These are phyloP conservation scores for Ursus arctos DNA, from an alignment of 2,113 vertebrate genomes.

Conservation along the genomic window DNA sequence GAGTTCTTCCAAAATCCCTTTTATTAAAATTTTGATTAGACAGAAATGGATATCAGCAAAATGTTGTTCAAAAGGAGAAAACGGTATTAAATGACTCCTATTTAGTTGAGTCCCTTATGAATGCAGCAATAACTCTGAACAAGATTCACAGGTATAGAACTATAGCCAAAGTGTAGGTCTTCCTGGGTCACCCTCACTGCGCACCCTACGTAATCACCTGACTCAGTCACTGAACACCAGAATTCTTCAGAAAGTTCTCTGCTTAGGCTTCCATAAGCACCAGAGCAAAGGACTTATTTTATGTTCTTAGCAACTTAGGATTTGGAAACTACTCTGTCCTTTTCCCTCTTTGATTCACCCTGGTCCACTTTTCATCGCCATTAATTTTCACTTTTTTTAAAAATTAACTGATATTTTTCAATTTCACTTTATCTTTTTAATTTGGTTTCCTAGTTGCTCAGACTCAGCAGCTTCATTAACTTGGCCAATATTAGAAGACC, in stretches of 20 bases:
- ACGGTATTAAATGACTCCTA: background rate
- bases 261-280: fast-evolving
- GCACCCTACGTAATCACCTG: fast-evolving
- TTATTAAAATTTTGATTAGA: background rate
- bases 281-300: background rate
- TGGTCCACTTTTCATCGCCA: background rate
- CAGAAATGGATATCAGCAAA: background rate
- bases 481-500: background rate
- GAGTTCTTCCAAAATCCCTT: background rate
- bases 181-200: background rate
- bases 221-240: background rate
- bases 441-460: background rate
- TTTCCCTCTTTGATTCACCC: background rate
- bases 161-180: background rate
- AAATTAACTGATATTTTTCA: background rate
- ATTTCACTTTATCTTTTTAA: background rate
- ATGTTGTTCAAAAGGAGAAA: background rate
- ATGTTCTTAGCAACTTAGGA: background rate
- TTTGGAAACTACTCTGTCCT: too few species aligned
- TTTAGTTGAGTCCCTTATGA: background rate
- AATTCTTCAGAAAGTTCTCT: background rate
- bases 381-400: background rate
- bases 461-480: background rate
- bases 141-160: fast-evolving
- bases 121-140: background rate